phyloP scores from a whole-genome alignment of 1,140 invertebrate species.

The Heliothis subflexa region DNA sequence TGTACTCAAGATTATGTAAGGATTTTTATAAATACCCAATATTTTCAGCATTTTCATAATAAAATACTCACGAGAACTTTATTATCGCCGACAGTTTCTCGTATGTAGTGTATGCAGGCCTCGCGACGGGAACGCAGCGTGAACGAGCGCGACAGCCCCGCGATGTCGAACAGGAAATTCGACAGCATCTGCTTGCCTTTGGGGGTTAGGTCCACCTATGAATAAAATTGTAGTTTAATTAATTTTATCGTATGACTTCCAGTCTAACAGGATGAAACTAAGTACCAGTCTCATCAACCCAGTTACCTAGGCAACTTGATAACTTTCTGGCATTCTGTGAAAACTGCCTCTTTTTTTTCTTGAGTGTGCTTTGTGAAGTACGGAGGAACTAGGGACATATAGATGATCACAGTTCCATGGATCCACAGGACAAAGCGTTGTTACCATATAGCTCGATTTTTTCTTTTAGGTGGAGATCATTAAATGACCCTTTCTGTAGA shows the following conservation, averaged over 20 bases:
- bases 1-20: too few relatives aligned
- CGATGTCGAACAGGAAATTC: conserved; percentile 98
- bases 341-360: too few relatives aligned
- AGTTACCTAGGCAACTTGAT: not conserved
- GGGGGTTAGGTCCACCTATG: conserved; percentile 95
- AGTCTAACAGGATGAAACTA: not conserved
- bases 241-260: not conserved
- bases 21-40: too few relatives aligned
- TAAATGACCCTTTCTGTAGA: too few relatives aligned
- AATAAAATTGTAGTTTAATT: not conserved
- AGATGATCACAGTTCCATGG: too few relatives aligned
- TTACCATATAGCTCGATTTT: too few relatives aligned
- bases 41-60: not conserved
- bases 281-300: not conserved
- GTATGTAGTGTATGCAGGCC: conserved; percentile 98
- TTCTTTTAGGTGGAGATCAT: too few relatives aligned
- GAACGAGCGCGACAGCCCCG: conserved; percentile 94
- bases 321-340: too few relatives aligned
- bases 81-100: conserved; percentile 94
- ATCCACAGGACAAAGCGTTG: too few relatives aligned
- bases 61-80: conserved; percentile 97
- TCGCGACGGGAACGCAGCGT: conserved; percentile 95
- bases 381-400: too few relatives aligned
- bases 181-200: conserved; percentile 97
- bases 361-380: too few relatives aligned